Percentiles rank a stretch among this genome's conserved stretches.
Evolutionary conservation across 2,797 vertebrate genomes (phyloP).

Genomic region (Xiphorhynchus erythropygius): DNA sequence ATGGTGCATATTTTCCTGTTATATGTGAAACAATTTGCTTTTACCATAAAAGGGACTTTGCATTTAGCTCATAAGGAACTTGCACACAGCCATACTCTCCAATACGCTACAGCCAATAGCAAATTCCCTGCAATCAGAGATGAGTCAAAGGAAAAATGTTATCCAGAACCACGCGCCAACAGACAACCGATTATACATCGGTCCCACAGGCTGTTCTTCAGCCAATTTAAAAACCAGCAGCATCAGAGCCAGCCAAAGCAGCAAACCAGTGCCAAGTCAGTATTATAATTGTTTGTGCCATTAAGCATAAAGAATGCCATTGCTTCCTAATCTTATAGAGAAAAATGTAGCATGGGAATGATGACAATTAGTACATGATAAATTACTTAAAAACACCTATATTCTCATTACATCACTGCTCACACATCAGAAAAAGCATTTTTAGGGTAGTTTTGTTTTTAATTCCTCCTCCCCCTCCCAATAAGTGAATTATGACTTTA

Average conservation of each 20-base stretch:
- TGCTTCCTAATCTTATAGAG: constrained; percentile 20
- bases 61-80: background rate
- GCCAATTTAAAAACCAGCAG: constrained; percentile 59
- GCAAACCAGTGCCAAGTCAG: constrained; percentile 40
- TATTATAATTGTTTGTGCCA: constrained; percentile 53
- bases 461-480: rapidly evolving
- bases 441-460: background rate
- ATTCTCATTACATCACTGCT: background rate
- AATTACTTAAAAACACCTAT: background rate
- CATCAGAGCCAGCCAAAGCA: constrained; percentile 32
- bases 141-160: constrained; percentile 51
- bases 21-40: constrained; percentile 29
- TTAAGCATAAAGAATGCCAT: constrained; percentile 61
- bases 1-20: background rate
- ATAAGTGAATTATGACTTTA: background rate
- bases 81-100: background rate
- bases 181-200: background rate
- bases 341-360: constrained; percentile 9
- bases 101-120: background rate
- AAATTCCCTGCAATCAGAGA: constrained; percentile 55
- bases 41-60: constrained; percentile 48
- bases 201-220: constrained; percentile 33
- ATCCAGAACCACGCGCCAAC: constrained; percentile 16
- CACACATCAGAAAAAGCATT: background rate
- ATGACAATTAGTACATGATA: background rate